These are phyloP conservation scores for Sarcophaga peregrina DNA, from an alignment of 1,140 invertebrate genomes.

Conservation along the genomic window DNA sequence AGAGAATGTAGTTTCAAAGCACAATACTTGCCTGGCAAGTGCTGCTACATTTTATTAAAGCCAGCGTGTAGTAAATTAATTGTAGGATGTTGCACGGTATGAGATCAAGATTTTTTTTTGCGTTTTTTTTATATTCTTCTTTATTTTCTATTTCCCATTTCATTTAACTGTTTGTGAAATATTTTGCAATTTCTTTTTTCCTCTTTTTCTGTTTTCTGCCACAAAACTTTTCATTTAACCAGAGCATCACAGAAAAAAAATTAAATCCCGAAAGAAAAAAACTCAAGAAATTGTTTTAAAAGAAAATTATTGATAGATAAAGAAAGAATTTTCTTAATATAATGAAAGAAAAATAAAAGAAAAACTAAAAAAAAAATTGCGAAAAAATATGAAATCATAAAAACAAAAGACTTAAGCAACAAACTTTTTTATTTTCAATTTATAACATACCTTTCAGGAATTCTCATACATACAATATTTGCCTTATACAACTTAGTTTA, in stretches of 20 bases:
- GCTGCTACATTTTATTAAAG: slow-evolving; percentile 30
- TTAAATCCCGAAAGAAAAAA: background rate
- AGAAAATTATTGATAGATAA: background rate
- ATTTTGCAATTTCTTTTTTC: background rate
- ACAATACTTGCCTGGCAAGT: slow-evolving; percentile 23
- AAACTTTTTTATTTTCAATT: background rate
- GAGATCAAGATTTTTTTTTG: slow-evolving; percentile 9
- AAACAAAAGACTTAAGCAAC: slow-evolving; percentile 18
- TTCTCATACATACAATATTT: too few relatives aligned
- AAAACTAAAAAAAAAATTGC: background rate
- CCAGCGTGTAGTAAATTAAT: slow-evolving; percentile 33
- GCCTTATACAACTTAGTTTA: background rate
- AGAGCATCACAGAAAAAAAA: background rate
- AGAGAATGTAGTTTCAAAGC: too few relatives aligned
- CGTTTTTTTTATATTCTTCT: background rate
- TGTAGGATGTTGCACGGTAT: slow-evolving; percentile 35
- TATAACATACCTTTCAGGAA: background rate
- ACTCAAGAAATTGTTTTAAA: too few relatives aligned
- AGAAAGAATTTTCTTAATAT: too few relatives aligned
- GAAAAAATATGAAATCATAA: background rate
- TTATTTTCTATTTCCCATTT: too few relatives aligned
- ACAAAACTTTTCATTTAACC: background rate
- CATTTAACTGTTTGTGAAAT: too few relatives aligned
- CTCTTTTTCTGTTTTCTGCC: background rate
- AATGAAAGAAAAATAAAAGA: background rate